These are phyloP conservation scores for Micromussa lordhowensis DNA, from an alignment of 92 coral and sea anemone genomes.

Conservation along the genomic window DNA sequence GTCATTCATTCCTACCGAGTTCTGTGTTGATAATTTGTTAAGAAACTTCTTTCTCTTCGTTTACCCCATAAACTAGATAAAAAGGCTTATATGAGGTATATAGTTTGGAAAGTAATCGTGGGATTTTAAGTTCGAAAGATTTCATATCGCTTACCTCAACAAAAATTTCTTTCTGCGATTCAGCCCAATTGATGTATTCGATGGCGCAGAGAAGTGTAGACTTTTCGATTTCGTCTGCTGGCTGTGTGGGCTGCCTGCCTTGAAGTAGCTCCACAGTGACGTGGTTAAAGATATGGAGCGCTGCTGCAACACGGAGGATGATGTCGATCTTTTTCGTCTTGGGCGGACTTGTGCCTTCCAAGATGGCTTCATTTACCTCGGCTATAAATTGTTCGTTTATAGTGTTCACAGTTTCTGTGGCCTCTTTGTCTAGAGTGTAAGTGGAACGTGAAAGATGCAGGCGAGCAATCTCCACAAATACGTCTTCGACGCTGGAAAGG, in stretches of 20 bases:
- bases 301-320: constrained; percentile 32
- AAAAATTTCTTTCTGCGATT: constrained; percentile 37
- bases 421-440: constrained; percentile 9
- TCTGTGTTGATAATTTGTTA: neutral
- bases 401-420: neutral
- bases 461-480: constrained; percentile 19
- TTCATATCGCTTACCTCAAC: constrained; percentile 1
- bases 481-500: constrained; percentile 16
- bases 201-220: constrained; percentile 26
- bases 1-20: neutral
- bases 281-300: constrained; percentile 54
- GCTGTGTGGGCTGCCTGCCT: constrained; percentile 26
- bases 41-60: too few species aligned
- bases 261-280: constrained; percentile 36
- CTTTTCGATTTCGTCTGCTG: constrained; percentile 27
- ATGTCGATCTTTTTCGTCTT: constrained; percentile 50
- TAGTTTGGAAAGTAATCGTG: neutral
- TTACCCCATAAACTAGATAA: too few species aligned
- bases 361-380: constrained; percentile 52
- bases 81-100: too few species aligned
- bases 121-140: neutral
- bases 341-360: constrained; percentile 31
- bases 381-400: constrained; percentile 35
- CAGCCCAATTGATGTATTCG: constrained; percentile 24
- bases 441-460: neutral